Percentiles rank a stretch among this genome's conserved stretches.
phyloP scores from a whole-genome alignment of 1,140 invertebrate genomes.

The Protaetia brevitarsis region DNA sequence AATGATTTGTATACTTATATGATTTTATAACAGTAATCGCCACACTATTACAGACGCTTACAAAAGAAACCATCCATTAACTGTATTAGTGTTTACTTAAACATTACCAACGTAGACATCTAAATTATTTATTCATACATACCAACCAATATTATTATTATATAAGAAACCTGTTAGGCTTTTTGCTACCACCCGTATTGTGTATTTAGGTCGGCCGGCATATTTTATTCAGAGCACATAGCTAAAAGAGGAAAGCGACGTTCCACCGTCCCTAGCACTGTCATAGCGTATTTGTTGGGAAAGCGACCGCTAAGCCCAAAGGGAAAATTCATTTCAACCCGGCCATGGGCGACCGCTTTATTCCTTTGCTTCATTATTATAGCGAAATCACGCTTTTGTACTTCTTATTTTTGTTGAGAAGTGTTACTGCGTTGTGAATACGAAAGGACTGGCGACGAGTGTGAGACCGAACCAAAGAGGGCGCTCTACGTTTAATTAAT shows the following conservation, averaged over 20 bases:
- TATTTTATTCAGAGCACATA: constrained; percentile 10
- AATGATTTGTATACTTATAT: too few relatives aligned
- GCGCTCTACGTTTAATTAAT: not conserved
- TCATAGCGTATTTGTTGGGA: not conserved
- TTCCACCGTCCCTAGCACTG: not conserved
- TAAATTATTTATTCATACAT: not conserved
- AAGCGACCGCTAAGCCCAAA: constrained; percentile 15
- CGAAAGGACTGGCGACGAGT: not conserved
- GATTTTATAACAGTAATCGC: too few relatives aligned
- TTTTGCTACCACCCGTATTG: not conserved
- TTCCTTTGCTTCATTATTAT: not conserved
- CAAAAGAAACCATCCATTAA: too few relatives aligned
- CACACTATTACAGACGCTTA: too few relatives aligned
- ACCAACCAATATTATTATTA: constrained; percentile 1
- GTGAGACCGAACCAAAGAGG: not conserved
- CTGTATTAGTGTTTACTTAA: too few relatives aligned
- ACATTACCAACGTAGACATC: not conserved
- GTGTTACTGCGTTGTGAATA: not conserved
- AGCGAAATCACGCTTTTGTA: not conserved
- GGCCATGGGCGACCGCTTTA: constrained; percentile 4
- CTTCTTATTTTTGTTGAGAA: constrained; percentile 11
- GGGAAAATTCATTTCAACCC: constrained; percentile 7
- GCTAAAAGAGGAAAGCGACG: constrained; percentile 2
- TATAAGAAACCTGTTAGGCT: not conserved
- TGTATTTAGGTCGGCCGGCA: constrained; percentile 10